These are phyloP conservation scores for Heterodera filipjevi DNA, from an alignment of 2,888 invertebrate genomes.

Conservation along the genomic window DNA sequence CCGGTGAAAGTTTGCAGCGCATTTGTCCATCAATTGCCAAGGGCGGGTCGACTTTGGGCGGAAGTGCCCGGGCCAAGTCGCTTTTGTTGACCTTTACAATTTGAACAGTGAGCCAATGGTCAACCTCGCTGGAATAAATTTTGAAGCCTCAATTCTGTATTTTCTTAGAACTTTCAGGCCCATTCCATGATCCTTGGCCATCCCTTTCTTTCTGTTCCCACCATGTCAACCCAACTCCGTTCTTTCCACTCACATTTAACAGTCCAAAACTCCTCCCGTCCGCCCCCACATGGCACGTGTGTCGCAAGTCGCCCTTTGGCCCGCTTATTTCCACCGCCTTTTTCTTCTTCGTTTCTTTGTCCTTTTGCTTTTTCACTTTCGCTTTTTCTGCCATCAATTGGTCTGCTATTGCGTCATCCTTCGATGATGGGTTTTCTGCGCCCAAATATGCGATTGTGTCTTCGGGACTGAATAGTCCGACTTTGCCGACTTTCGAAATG, in stretches of 20 bases:
- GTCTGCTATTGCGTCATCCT: not conserved
- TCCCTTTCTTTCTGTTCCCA: too few relatives aligned
- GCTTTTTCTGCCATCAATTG: not conserved
- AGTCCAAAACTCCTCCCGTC: constrained; percentile 97
- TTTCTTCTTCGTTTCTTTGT: constrained; percentile 33
- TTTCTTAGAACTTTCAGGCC: too few relatives aligned
- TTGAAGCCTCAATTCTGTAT: too few relatives aligned
- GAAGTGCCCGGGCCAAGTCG: constrained; percentile 39
- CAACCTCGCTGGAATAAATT: not conserved
- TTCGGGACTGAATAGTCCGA: constrained; percentile 88
- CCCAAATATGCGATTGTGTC: constrained; percentile 86
- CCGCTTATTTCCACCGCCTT: constrained; percentile 75
- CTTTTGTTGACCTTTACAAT: constrained; percentile 50
- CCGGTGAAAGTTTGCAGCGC: not conserved
- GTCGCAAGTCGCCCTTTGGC: constrained; percentile 93
- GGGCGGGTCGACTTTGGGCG: constrained; percentile 31
- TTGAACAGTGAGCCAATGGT: not conserved
- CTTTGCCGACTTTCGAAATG: constrained; percentile 82
- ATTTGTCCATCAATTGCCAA: not conserved
- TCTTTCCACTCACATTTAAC: constrained; percentile 68
- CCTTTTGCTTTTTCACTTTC: too few relatives aligned
- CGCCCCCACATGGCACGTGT: constrained; percentile 91
- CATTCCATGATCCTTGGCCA: too few relatives aligned
- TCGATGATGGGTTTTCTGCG: constrained; percentile 69
- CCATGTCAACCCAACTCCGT: not conserved